Conservation (phyloP, 2,113 vertebrate species). For the Coryphaenoides rupestris region DNA sequence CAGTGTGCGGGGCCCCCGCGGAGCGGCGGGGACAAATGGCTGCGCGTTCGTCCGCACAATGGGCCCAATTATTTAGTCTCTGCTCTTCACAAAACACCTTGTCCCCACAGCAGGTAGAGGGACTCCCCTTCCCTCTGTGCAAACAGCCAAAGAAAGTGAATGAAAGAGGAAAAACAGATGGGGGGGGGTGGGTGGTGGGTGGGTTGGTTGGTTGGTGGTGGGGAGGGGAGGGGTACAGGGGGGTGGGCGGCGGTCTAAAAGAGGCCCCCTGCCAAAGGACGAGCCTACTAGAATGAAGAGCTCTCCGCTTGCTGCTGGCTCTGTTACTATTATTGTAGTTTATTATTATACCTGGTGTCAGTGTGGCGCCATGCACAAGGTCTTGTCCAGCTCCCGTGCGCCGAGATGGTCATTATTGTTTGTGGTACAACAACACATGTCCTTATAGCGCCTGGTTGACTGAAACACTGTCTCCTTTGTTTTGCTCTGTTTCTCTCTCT, state of each 20-base stretch:
- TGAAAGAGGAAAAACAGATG: constrained; percentile 61
- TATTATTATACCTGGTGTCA: constrained; percentile 71
- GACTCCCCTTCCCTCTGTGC: constrained; percentile 67
- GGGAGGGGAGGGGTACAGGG: constrained; percentile 10
- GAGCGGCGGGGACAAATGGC: constrained; percentile 67
- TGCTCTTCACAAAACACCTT: constrained; percentile 62
- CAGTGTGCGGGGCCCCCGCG: constrained; percentile 58
- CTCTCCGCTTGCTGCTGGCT: constrained; percentile 54
- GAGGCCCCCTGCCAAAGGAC: constrained; percentile 61
- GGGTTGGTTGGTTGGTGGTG: too few relatives aligned
- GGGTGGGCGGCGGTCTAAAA: constrained; percentile 62
- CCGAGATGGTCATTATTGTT: constrained; percentile 32
- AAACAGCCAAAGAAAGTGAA: constrained; percentile 72
- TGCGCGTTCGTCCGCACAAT: constrained; percentile 64
- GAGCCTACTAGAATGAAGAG: constrained; percentile 51
- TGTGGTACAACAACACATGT: constrained; percentile 25
- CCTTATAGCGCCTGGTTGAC: constrained; percentile 43
- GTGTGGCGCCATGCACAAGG: constrained; percentile 45
- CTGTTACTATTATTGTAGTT: too few relatives aligned
- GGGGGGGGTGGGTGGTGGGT: constrained; percentile 27
- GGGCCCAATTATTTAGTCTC: constrained; percentile 65
- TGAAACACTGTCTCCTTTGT: constrained; percentile 49
- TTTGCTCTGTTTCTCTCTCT: constrained; percentile 42
- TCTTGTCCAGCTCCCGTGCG: too few relatives aligned
- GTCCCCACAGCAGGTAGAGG: constrained; percentile 71